These are phyloP conservation scores for Hartigia nigra DNA, from an alignment of 2,888 invertebrate species.

Conservation along the genomic window DNA sequence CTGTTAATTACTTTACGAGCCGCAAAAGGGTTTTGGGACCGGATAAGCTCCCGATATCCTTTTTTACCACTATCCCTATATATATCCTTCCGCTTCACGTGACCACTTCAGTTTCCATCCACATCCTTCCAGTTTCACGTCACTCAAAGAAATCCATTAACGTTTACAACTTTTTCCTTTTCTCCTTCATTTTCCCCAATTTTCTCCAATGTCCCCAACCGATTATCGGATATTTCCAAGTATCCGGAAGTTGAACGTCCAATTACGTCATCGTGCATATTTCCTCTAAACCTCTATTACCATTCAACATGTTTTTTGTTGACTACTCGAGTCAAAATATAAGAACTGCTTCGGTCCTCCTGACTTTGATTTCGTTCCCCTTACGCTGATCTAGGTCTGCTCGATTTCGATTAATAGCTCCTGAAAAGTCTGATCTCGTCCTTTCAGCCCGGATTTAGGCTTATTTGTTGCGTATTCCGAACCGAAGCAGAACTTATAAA, in stretches of 20 bases:
- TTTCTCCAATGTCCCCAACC: background rate
- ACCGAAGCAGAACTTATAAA: too few relatives aligned
- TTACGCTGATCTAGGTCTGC: too few relatives aligned
- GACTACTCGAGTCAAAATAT: too few relatives aligned
- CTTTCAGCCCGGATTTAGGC: too few relatives aligned
- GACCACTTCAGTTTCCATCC: background rate
- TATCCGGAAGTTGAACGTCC: background rate
- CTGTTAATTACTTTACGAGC: constrained; percentile 57
- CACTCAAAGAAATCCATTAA: background rate
- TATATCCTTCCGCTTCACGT: background rate
- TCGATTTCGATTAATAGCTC: too few relatives aligned
- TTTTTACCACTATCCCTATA: background rate
- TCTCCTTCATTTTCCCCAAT: background rate
- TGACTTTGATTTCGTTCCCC: too few relatives aligned
- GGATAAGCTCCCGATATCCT: constrained; percentile 28
- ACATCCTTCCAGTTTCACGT: background rate
- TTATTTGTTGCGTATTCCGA: too few relatives aligned
- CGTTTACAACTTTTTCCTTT: background rate
- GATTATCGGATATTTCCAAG: background rate
- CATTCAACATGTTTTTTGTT: too few relatives aligned
- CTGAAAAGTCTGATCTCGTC: too few relatives aligned
- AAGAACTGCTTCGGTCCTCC: too few relatives aligned
- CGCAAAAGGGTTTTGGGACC: constrained; percentile 30
- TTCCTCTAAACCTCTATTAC: background rate
- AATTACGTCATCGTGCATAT: background rate